Conservation (phyloP, 2,888 invertebrate species). For the Teinopalpus imperialis region DNA sequence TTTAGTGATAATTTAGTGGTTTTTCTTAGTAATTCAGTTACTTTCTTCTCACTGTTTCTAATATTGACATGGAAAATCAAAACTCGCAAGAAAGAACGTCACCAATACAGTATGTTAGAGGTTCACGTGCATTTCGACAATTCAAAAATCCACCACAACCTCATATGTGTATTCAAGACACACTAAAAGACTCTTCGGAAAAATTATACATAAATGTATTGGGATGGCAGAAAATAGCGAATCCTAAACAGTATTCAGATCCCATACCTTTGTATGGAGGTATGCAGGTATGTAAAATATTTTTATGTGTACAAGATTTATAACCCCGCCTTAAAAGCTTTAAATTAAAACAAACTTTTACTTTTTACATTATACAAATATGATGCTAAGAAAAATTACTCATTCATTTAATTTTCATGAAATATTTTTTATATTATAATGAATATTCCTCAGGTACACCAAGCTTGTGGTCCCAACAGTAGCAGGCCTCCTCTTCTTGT, state of each 20-base stretch:
- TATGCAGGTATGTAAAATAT: constrained; percentile 79
- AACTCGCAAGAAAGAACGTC: constrained; percentile 64
- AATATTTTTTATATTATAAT: too few relatives aligned
- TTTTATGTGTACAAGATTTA: not conserved
- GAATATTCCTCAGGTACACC: constrained; percentile 83
- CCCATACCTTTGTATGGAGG: constrained; percentile 88
- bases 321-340: too few relatives aligned
- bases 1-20: constrained; percentile 20
- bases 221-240: constrained; percentile 87
- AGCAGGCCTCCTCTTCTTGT: constrained; percentile 82
- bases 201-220: constrained; percentile 86
- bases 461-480: constrained; percentile 82
- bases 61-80: constrained; percentile 69
- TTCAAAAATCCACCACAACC: constrained; percentile 89
- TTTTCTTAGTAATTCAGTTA: constrained; percentile 23
- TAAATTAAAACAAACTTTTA: too few relatives aligned
- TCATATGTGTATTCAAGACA: constrained; percentile 87
- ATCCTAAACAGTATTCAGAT: constrained; percentile 84
- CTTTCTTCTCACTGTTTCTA: constrained; percentile 30
- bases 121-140: constrained; percentile 83
- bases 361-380: too few relatives aligned
- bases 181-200: constrained; percentile 81
- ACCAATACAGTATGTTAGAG: constrained; percentile 81
- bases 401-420: too few relatives aligned
- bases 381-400: too few relatives aligned